Evolutionary conservation across 2,797 vertebrate species (phyloP), one percentile per base, ranked within the genome.

Genomic region (Crocidura indochinensis): DNA sequence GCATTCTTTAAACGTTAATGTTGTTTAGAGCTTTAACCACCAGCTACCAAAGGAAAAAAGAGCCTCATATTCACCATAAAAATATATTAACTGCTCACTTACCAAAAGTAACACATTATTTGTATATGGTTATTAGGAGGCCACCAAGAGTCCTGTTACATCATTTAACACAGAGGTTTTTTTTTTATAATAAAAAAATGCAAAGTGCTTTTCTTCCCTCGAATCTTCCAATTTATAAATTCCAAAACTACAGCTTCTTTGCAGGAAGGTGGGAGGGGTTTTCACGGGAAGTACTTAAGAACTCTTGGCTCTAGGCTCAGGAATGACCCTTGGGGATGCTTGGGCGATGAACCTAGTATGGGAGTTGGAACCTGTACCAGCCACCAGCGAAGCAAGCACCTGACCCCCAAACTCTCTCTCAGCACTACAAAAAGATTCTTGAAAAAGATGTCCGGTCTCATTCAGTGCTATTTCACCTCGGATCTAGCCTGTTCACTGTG

Each of bases 201-300:
- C 47, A 84, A n/a, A 78, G 83, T 72, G 20, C 46, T 67, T 62
- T 47, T 26, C 64, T 12, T 65, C 26, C 27, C 47, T 10, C 4
- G 64, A 86, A 75, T 87, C 47, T 65, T 2, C 31, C 29, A 44
- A 76, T 82, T 72, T 87, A 85, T 15, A 83, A 94, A 82, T 60
- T 75, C 15, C 46, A 26, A 65, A 65, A 65, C 26, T 27, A 65
- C 11, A 60, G 56, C 7, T 60, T 60, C 17, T 15, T 60, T 60
- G 19, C 6, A 17, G 56, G 56, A 19, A 17, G 5, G 53, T 51
- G 53, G 53, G 53, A 6, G 56, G 19, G 56, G 17, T 19, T 20
- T 38, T 38, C 38, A 38, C 56, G 7, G 15, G 56, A 8, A 60
- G 56, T 60, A 60, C 56, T 60, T 60, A 60, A 60, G 56, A 60